Conservation (phyloP, 2,888 invertebrate genomes). For the Thysanoteuthis rhombus region DNA sequence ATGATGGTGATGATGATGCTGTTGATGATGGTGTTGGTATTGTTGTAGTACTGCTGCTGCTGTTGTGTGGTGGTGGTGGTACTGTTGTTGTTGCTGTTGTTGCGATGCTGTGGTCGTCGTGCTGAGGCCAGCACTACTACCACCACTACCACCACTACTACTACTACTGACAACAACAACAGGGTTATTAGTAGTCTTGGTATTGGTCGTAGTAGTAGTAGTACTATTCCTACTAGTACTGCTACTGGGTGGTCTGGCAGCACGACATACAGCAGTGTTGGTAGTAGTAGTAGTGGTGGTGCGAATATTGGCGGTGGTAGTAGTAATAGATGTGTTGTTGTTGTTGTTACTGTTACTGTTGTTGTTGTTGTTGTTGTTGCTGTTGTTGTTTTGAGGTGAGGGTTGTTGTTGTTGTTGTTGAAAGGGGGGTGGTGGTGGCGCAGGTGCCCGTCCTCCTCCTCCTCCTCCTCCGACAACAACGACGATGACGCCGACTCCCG, state of each 20-base stretch:
- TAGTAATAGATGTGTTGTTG: not conserved
- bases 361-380: not conserved
- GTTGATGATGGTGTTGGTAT: not conserved
- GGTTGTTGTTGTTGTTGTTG: slow-evolving; percentile 14
- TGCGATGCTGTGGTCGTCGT: not conserved
- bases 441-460: slow-evolving; percentile 25
- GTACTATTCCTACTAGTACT: not conserved
- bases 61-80: not conserved
- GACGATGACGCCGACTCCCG: not conserved
- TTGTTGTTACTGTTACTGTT: not conserved
- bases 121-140: no score
- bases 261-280: not conserved
- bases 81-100: not conserved
- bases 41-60: not conserved
- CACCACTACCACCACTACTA: not conserved
- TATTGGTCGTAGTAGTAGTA: not conserved
- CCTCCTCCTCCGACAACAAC: slow-evolving; percentile 22
- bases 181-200: slow-evolving; percentile 16
- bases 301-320: slow-evolving; percentile 22
- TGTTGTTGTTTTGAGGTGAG: not conserved
- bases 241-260: not conserved
- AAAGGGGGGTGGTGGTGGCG: slow-evolving; percentile 15
- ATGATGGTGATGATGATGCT: not conserved
- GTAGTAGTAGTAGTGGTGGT: not conserved
- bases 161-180: not conserved